Percentiles rank a stretch among this genome's conserved stretches.
phyloP scores from a whole-genome alignment of 2,888 invertebrate species.

The Scaptomyza tumidula region DNA sequence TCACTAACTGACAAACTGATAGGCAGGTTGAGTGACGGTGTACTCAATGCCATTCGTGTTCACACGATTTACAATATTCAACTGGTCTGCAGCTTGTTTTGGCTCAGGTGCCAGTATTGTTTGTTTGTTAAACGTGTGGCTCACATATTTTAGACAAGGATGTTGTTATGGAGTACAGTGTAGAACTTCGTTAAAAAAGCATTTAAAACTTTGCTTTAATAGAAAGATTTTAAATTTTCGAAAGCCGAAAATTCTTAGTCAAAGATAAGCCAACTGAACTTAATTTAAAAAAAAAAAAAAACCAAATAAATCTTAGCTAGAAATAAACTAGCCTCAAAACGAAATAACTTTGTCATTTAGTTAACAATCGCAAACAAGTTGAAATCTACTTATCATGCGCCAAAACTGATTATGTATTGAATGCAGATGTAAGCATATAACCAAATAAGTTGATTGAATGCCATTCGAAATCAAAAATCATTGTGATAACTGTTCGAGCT shows the following conservation, averaged over 20 bases:
- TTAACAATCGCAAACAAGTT: not conserved
- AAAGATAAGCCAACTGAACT: no score
- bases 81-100: conserved; percentile 4
- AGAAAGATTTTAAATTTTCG: no score
- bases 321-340: no score
- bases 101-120: conserved; percentile 17
- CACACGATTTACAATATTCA: conserved; percentile 14
- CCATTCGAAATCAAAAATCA: conserved; percentile 21
- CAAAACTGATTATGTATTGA: conserved; percentile 10
- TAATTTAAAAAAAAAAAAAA: no score
- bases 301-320: not conserved
- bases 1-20: conserved; percentile 23
- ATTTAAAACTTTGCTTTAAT: no score
- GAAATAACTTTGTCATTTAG: not conserved
- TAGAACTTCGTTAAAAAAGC: no score
- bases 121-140: not conserved
- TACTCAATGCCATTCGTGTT: conserved; percentile 3
- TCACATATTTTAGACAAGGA: no score
- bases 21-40: conserved; percentile 15
- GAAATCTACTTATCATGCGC: not conserved
- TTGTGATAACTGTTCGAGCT: conserved; percentile 4
- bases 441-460: conserved; percentile 34
- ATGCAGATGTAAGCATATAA: not conserved
- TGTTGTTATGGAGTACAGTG: no score
- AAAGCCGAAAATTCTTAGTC: no score